Percentiles rank a stretch among this genome's conserved stretches.
These are phyloP conservation scores for Amblyraja radiata DNA, from an alignment of 2,797 vertebrate species.

Conservation along the genomic window DNA sequence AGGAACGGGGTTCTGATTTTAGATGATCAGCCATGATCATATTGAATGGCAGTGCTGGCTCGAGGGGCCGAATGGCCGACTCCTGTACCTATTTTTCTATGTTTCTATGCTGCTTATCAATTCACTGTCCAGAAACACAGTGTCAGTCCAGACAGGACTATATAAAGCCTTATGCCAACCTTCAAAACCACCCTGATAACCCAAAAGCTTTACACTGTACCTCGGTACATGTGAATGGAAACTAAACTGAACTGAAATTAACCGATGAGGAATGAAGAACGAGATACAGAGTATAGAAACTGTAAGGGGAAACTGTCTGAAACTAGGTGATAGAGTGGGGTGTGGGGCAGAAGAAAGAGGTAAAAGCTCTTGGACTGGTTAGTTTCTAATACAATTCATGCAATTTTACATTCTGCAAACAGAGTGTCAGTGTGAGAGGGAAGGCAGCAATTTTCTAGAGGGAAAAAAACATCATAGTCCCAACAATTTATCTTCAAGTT, in stretches of 20 bases:
- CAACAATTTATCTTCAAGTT: not conserved
- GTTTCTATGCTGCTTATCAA: too few relatives aligned
- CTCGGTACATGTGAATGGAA: too few relatives aligned
- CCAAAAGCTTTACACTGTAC: too few relatives aligned
- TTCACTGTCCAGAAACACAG: too few relatives aligned
- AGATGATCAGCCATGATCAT: too few relatives aligned
- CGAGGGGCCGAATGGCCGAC: too few relatives aligned
- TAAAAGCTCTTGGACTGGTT: not conserved
- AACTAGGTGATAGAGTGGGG: not conserved
- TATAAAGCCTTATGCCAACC: not conserved
- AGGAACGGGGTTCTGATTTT: too few relatives aligned
- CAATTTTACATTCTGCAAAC: not conserved
- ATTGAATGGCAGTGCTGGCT: too few relatives aligned
- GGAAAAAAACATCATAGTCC: not conserved
- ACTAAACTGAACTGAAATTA: too few relatives aligned
- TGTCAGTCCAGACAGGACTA: conserved; percentile 6
- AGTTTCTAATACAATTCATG: not conserved
- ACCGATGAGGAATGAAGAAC: not conserved
- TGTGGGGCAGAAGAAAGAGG: too few relatives aligned
- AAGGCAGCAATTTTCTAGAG: not conserved
- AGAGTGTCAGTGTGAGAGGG: not conserved
- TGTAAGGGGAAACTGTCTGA: not conserved
- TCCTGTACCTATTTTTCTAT: too few relatives aligned
- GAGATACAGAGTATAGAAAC: not conserved
- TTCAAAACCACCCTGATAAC: not conserved